Conservation (phyloP, 2,113 vertebrate genomes). For the Pipa parva region DNA sequence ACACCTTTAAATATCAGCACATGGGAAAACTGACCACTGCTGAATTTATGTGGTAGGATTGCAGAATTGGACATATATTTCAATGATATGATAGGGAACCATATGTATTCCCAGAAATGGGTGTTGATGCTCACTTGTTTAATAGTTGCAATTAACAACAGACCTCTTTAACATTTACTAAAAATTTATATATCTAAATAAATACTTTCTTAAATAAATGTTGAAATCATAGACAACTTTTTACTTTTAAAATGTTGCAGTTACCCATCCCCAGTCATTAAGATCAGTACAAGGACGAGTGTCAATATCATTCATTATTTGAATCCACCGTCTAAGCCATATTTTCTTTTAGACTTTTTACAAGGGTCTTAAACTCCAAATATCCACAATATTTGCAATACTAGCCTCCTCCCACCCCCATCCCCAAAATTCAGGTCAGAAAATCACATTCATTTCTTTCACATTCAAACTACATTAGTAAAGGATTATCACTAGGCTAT, state of each 20-base stretch:
- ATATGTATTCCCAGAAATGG: too few species aligned
- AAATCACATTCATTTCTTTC: slow-evolving; percentile 50
- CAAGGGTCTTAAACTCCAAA: slow-evolving; percentile 45
- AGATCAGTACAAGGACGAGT: background rate
- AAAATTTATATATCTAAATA: slow-evolving; percentile 51
- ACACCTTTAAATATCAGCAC: too few species aligned
- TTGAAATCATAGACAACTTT: slow-evolving; percentile 18
- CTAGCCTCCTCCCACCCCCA: slow-evolving; percentile 15
- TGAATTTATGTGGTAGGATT: too few species aligned
- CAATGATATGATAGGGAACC: too few species aligned
- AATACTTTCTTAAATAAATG: slow-evolving; percentile 44
- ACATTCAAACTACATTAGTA: slow-evolving; percentile 53
- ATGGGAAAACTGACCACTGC: too few species aligned
- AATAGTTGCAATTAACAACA: background rate
- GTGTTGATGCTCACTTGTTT: too few species aligned
- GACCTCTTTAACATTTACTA: slow-evolving; percentile 43
- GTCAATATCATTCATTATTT: slow-evolving; percentile 28
- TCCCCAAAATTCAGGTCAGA: slow-evolving; percentile 53
- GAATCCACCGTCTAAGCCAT: slow-evolving; percentile 23
- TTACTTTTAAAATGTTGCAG: slow-evolving; percentile 21
- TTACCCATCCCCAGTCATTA: slow-evolving; percentile 5
- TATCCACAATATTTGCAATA: slow-evolving; percentile 26
- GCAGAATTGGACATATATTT: too few species aligned
- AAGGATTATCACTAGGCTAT: slow-evolving; percentile 60
- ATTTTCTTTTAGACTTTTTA: slow-evolving; percentile 48